Evolutionary conservation across 2,888 invertebrate species (phyloP).

Genomic region (Helicoverpa assulta): DNA sequence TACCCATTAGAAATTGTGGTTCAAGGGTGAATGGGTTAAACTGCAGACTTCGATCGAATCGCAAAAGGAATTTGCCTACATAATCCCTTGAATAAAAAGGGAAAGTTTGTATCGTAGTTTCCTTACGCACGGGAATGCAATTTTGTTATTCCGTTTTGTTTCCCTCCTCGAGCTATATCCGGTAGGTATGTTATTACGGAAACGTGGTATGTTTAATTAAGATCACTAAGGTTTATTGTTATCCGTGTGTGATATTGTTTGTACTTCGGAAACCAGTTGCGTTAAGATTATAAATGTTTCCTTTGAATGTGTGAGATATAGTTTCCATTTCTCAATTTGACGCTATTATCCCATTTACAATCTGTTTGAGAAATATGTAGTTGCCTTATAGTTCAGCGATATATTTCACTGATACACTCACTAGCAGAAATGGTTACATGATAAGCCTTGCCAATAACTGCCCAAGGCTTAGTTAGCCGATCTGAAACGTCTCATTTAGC

Average conservation of each 20-base stretch:
- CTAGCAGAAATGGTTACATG: constrained; percentile 12
- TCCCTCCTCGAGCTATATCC: constrained; percentile 40
- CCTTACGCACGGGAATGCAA: constrained; percentile 43
- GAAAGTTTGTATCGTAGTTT: constrained; percentile 55
- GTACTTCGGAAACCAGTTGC: constrained; percentile 19
- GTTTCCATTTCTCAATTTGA: constrained; percentile 3
- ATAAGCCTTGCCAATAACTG: constrained; percentile 32
- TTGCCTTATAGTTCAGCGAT: not conserved
- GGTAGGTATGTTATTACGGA: constrained; percentile 31
- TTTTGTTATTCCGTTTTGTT: constrained; percentile 45
- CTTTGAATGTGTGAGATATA: constrained; percentile 12
- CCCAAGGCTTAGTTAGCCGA: constrained; percentile 43
- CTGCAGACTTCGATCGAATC: constrained; percentile 43
- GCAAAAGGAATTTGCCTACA: constrained; percentile 57
- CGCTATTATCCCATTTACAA: not conserved
- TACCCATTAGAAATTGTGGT: constrained; percentile 73
- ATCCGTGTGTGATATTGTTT: constrained; percentile 32
- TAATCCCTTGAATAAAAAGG: constrained; percentile 60
- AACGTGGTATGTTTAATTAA: constrained; percentile 51
- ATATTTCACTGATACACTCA: constrained; percentile 2
- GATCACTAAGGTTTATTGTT: constrained; percentile 34
- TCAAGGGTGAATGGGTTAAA: constrained; percentile 70
- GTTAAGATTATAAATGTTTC: constrained; percentile 19
- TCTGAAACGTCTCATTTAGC: constrained; percentile 65
- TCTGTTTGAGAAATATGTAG: not conserved